Conservation (phyloP, 2,888 invertebrate species). For the Xanthostigma xanthostigma region DNA sequence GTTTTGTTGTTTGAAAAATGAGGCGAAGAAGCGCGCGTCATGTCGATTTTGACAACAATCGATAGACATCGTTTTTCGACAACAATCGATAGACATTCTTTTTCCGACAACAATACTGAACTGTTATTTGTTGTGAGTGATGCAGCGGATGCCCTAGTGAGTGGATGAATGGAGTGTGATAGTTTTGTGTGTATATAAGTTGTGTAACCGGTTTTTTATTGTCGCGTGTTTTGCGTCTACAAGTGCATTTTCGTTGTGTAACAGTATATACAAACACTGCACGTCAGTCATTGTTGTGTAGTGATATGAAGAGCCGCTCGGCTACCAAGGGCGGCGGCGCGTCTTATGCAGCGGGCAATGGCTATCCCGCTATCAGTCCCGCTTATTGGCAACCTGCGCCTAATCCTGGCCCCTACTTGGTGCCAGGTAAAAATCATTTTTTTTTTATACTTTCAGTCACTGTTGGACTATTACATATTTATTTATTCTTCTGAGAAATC, state of each 20-base stretch:
- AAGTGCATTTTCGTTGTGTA: not conserved
- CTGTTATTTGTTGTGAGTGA: slow-evolving; percentile 5
- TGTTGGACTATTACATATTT: not conserved
- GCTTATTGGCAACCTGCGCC: slow-evolving; percentile 75
- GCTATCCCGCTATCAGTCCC: slow-evolving; percentile 66
- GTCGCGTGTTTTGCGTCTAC: not conserved
- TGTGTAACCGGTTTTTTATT: not conserved
- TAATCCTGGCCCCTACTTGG: slow-evolving; percentile 64
- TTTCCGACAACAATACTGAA: no score
- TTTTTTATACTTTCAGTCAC: not conserved
- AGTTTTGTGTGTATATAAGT: not conserved
- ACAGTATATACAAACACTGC: not conserved
- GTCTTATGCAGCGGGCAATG: not conserved
- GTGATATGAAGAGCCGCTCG: slow-evolving; percentile 25
- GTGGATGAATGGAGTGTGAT: not conserved
- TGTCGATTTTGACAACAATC: no score
- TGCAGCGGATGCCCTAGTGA: slow-evolving; percentile 11
- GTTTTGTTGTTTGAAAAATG: not conserved
- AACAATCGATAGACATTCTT: no score
- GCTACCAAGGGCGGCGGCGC: slow-evolving; percentile 12
- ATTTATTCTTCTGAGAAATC: not conserved
- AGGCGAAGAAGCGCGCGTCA: not conserved
- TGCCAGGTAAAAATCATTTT: slow-evolving; percentile 50
- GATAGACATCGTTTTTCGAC: no score
- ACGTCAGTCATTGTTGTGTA: not conserved